Percentiles rank a stretch among this genome's conserved stretches.
Conservation (phyloP, 2,797 vertebrate species). For the Xyrichtys novacula region DNA sequence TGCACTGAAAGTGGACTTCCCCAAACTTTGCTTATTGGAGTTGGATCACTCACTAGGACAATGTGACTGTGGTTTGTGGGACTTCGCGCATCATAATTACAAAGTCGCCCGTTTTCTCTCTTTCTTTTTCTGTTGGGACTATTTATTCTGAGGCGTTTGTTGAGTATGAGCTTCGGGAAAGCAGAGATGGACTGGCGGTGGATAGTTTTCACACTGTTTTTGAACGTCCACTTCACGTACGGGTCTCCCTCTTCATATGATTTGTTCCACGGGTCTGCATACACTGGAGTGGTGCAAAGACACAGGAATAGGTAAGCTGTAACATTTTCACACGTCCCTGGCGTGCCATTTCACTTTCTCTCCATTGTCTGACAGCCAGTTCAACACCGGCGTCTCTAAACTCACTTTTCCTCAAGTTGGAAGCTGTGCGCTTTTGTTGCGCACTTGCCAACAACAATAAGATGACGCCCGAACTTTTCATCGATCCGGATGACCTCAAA, state of each 20-base stretch:
- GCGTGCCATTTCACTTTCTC: background rate
- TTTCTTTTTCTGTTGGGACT: conserved; percentile 5
- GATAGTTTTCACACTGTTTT: conserved; percentile 70
- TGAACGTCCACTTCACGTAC: conserved; percentile 70
- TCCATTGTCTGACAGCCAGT: background rate
- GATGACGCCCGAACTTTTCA: conserved; percentile 21
- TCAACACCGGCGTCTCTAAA: background rate
- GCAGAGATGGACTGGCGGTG: conserved; percentile 65
- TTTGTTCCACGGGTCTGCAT: conserved; percentile 76
- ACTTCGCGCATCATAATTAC: conserved; percentile 34
- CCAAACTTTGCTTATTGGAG: conserved; percentile 67
- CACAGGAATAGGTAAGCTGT: conserved; percentile 81
- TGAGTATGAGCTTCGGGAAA: conserved; percentile 53
- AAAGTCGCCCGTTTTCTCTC: background rate
- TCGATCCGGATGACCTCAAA: background rate
- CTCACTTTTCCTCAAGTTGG: background rate
- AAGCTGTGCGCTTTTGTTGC: conserved; percentile 35
- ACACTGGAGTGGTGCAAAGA: conserved; percentile 75
- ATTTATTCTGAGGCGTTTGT: conserved; percentile 41
- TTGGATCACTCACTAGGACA: conserved; percentile 63
- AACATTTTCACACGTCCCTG: background rate
- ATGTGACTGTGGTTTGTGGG: conserved; percentile 45
- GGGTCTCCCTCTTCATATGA: conserved; percentile 76
- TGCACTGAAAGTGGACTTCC: conserved; percentile 74
- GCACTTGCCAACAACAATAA: conserved; percentile 20